These are phyloP conservation scores for Pandemis corylana DNA, from an alignment of 2,888 invertebrate genomes.

Conservation along the genomic window DNA sequence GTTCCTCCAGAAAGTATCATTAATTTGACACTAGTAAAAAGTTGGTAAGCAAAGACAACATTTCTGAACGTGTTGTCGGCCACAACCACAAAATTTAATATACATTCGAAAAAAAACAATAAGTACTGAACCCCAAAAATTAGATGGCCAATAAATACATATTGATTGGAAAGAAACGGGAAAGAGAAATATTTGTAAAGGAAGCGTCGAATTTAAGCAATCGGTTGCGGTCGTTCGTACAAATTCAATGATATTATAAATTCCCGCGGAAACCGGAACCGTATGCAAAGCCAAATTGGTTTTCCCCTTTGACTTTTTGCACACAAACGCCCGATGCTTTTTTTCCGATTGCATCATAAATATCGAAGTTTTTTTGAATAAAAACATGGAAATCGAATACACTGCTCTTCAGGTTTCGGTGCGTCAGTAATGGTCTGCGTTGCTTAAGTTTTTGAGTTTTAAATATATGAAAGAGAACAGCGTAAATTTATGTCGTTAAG, in stretches of 20 bases:
- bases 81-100: too few relatives aligned
- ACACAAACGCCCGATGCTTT: conserved; percentile 40
- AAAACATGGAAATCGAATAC: conserved; percentile 22
- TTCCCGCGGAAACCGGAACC: conserved; percentile 40
- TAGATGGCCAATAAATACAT: background rate
- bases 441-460: background rate
- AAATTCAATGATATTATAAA: conserved; percentile 40
- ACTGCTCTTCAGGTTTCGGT: conserved; percentile 7
- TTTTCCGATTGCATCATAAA: conserved; percentile 42
- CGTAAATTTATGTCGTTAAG: too few relatives aligned
- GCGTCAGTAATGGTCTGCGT: background rate
- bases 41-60: too few relatives aligned
- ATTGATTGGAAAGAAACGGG: background rate
- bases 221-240: conserved; percentile 30
- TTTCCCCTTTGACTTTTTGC: conserved; percentile 48
- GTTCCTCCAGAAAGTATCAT: too few relatives aligned
- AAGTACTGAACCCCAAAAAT: background rate
- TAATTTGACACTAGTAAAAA: too few relatives aligned
- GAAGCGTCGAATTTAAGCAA: conserved; percentile 22
- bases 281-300: conserved; percentile 52
- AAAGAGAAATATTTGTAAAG: conserved; percentile 5
- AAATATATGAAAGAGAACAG: too few relatives aligned
- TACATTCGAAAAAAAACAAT: too few relatives aligned
- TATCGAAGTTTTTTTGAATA: conserved; percentile 29
- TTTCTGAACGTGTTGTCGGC: too few relatives aligned